phyloP scores from a whole-genome alignment of 2,888 invertebrate genomes.

The Cerceris rybyensis region DNA sequence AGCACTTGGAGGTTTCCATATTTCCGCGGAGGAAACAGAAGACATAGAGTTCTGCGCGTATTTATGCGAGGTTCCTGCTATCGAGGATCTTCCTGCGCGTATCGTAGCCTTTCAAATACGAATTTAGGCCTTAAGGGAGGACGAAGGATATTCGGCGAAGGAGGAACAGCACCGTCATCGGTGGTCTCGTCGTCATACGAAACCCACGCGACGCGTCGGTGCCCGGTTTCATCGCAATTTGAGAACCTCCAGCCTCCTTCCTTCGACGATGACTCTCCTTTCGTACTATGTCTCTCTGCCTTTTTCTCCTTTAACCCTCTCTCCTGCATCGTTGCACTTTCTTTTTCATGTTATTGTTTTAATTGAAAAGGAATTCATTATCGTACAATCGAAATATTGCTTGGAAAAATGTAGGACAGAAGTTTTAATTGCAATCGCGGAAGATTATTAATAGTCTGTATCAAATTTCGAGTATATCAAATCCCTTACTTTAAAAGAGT shows the following conservation, averaged over 20 bases:
- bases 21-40: not conserved
- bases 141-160: slow-evolving; percentile 54
- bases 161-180: slow-evolving; percentile 74
- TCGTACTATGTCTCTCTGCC: slow-evolving; percentile 28
- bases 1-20: too few relatives aligned
- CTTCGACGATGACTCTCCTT: slow-evolving; percentile 58
- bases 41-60: not conserved
- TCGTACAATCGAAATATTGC: not conserved
- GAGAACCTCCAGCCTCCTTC: slow-evolving; percentile 77
- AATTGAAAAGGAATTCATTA: not conserved
- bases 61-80: not conserved
- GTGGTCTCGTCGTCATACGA: slow-evolving; percentile 81
- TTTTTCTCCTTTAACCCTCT: slow-evolving; percentile 23
- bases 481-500: too few relatives aligned
- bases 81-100: slow-evolving; percentile 9
- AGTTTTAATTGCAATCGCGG: not conserved
- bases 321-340: slow-evolving; percentile 9
- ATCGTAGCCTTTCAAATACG: slow-evolving; percentile 9
- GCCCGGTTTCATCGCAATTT: slow-evolving; percentile 81
- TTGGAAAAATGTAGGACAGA: not conserved
- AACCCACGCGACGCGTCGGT: slow-evolving; percentile 77
- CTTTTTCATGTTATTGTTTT: not conserved
- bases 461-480: too few relatives aligned
- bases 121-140: slow-evolving; percentile 23
- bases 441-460: too few relatives aligned